Evolutionary conservation across 2,888 invertebrate genomes (phyloP).

Genomic region (Lottia gigantea): DNA sequence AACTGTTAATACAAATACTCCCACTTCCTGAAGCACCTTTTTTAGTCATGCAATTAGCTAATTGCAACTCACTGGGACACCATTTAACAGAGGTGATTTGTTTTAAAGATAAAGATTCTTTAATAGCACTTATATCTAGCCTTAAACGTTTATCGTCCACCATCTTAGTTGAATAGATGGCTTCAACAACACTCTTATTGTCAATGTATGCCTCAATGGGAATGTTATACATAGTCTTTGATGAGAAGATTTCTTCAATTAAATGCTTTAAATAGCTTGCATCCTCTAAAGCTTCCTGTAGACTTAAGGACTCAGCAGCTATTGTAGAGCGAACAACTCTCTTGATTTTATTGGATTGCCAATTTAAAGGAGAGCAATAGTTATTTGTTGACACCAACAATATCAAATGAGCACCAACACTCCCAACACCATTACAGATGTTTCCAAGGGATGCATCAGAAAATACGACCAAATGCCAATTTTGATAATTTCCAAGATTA

Average conservation of each 20-base stretch:
- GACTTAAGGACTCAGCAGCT: neutral
- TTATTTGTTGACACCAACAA: neutral
- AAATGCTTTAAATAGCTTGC: neutral
- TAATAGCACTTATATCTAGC: neutral
- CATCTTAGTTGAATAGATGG: neutral
- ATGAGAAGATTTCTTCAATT: neutral
- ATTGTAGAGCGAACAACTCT: neutral
- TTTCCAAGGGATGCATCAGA: neutral
- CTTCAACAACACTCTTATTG: conserved; percentile 7
- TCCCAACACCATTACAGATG: neutral
- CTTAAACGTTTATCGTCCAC: neutral
- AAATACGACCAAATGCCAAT: neutral
- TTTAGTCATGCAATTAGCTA: conserved; percentile 5
- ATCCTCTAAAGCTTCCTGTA: conserved; percentile 1
- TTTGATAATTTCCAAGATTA: neutral
- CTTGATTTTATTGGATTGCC: neutral
- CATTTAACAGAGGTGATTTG: conserved; percentile 1
- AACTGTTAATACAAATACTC: too few relatives aligned
- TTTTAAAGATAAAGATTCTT: neutral
- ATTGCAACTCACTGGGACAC: conserved; percentile 1
- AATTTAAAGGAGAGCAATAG: neutral
- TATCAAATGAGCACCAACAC: conserved; percentile 5
- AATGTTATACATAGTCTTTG: neutral
- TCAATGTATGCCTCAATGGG: neutral
- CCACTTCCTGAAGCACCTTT: neutral